Conservation (phyloP, 2,888 invertebrate species). For the Ornithoptera alexandrae region DNA sequence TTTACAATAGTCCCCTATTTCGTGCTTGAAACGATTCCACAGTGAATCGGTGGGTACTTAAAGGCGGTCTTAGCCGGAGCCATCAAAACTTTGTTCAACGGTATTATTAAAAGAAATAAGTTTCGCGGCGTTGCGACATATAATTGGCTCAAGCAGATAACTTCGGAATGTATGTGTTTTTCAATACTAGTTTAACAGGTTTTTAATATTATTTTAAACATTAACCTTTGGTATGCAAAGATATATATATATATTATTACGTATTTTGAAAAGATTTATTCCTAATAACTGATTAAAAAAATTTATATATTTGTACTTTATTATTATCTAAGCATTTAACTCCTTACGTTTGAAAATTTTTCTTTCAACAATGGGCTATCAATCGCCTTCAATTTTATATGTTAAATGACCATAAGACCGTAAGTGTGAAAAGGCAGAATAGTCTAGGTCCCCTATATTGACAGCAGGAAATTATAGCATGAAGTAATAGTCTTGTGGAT, state of each 20-base stretch:
- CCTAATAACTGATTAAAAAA: too few species aligned
- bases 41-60: slow-evolving; percentile 8
- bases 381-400: too few species aligned
- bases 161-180: neutral
- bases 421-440: too few species aligned
- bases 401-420: too few species aligned
- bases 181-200: neutral
- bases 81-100: slow-evolving; percentile 17
- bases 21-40: slow-evolving; percentile 20
- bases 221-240: neutral
- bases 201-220: neutral
- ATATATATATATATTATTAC: neutral
- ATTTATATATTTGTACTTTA: too few species aligned
- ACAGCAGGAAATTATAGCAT: too few species aligned
- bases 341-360: too few species aligned
- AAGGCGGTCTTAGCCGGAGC: slow-evolving; percentile 6
- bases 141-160: neutral
- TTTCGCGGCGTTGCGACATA: slow-evolving; percentile 1
- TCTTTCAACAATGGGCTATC: too few species aligned
- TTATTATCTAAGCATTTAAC: too few species aligned
- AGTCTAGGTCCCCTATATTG: too few species aligned
- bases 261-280: neutral
- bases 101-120: slow-evolving; percentile 3
- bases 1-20: slow-evolving; percentile 7
- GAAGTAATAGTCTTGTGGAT: too few species aligned